Evolutionary conservation across 2,113 vertebrate genomes (phyloP).

Genomic region (Myrmecophaga tridactyla): DNA sequence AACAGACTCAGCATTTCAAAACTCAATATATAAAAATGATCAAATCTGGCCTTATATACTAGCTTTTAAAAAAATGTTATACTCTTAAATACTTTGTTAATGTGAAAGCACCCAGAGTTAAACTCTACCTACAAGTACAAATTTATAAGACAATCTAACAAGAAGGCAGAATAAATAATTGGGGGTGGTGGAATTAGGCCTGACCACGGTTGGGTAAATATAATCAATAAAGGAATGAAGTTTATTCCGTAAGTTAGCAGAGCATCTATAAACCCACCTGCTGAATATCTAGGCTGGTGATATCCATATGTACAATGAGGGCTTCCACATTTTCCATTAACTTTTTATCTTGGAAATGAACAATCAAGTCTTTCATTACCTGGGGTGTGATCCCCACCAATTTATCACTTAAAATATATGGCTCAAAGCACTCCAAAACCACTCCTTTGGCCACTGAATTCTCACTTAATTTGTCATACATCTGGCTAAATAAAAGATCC

Average conservation of each 20-base stretch:
- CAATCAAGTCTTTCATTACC: constrained; percentile 95
- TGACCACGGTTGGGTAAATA: neutral
- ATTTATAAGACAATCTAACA: neutral
- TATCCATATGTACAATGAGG: constrained; percentile 97
- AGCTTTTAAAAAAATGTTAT: neutral
- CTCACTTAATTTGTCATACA: constrained; percentile 93
- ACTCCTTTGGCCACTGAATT: constrained; percentile 95
- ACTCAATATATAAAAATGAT: neutral
- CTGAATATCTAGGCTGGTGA: constrained; percentile 97
- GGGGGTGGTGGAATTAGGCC: neutral
- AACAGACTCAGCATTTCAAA: constrained; percentile 18
- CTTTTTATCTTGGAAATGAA: constrained; percentile 94
- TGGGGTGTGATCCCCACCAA: constrained; percentile 93
- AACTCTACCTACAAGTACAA: constrained; percentile 21
- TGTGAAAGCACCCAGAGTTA: neutral
- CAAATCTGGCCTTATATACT: neutral
- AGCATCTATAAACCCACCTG: constrained; percentile 84
- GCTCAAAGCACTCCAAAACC: constrained; percentile 95
- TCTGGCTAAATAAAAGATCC: constrained; percentile 94
- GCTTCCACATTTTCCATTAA: constrained; percentile 96
- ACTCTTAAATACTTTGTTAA: constrained; percentile 4
- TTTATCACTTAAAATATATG: constrained; percentile 93
- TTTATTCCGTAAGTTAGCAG: neutral
- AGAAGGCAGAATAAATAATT: neutral
- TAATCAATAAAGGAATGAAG: neutral